These are phyloP conservation scores for Sebastes baramenuke DNA, from an alignment of 2,797 vertebrate species.

Conservation along the genomic window DNA sequence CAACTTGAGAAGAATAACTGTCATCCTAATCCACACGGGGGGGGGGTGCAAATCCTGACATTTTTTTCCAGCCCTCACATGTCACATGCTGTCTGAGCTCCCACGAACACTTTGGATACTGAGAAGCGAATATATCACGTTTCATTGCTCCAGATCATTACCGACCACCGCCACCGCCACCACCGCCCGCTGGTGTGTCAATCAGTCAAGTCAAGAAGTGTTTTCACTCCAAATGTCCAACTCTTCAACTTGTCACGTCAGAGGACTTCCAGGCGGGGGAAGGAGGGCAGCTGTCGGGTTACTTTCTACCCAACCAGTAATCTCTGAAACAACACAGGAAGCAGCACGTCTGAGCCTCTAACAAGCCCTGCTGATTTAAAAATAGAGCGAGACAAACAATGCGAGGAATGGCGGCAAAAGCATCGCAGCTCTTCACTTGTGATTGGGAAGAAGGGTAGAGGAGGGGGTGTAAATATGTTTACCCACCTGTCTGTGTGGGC, in stretches of 20 bases:
- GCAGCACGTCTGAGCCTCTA: slow-evolving; percentile 59
- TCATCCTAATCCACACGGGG: not conserved
- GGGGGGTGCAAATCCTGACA: not conserved
- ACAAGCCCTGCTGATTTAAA: slow-evolving; percentile 66
- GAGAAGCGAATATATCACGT: slow-evolving; percentile 13
- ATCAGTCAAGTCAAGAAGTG: not conserved
- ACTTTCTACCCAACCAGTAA: slow-evolving; percentile 45
- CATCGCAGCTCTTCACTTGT: slow-evolving; percentile 15
- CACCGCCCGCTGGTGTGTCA: not conserved
- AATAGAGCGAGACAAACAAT: slow-evolving; percentile 70
- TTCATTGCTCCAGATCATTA: not conserved
- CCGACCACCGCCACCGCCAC: not conserved
- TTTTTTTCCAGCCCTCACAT: not conserved
- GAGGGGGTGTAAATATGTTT: slow-evolving; percentile 31
- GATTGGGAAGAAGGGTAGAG: not conserved
- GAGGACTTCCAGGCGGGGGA: not conserved
- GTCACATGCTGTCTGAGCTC: slow-evolving; percentile 22
- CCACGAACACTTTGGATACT: not conserved
- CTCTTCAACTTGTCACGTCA: not conserved
- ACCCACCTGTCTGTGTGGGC: slow-evolving; percentile 14
- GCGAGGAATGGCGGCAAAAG: slow-evolving; percentile 65
- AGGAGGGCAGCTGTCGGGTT: slow-evolving; percentile 45
- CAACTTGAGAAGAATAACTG: not conserved
- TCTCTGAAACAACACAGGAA: slow-evolving; percentile 69
- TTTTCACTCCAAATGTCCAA: not conserved